Evolutionary conservation across 2,113 vertebrate species (phyloP), one percentile per base, ranked within the genome.

Genomic region (Phycodurus eques): DNA sequence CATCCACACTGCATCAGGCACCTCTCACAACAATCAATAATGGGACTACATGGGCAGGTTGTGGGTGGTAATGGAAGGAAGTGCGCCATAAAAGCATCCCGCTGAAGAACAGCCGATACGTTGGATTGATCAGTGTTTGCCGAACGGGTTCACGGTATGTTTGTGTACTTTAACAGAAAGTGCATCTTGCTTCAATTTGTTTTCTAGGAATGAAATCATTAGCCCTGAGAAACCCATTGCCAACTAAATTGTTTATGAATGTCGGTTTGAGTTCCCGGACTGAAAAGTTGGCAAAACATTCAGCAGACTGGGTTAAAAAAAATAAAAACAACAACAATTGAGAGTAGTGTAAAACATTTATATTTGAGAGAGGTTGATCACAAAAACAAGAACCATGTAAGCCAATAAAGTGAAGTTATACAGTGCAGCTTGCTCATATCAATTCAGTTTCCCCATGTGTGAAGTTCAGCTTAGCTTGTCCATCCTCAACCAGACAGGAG

Each of bases 21-120:
- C 17, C 46, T 69, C 67, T 73, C 42, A 31, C 66, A 59, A n/a
- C 35, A 76, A 90, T 88, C 87, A 85, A 89, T 89, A 85, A 53
- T 47, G 61, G 47, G 80, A 72, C 68, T 82, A 60, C 62, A 53
- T 77, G 71, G 84, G 76, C 73, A 75, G 83, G 53, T 69, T 85
- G 83, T 19, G 81, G 83, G 72, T 74, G 51, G 56, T 89, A 88
- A 91, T 89, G 89, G 88, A 87, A 70, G 85, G 59, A 87, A 90
- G 82, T 85, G 76, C 69, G 77, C 75, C 31, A 73, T 88, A 83
- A 87, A 74, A 80, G 84, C 77, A 80, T 74, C 72, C 44, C 56
- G 68, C 42, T 61, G 60, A 67, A 76, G 70, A 82, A 71, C 15
- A 57, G 35, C 47, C 53, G 33, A 81, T 67, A 69, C 39, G 67